A percentile compares a stretch with the other conserved stretches of the same genome.
Evolutionary conservation across 2,113 vertebrate genomes (phyloP).

Genomic region (Xiphias gladius): DNA sequence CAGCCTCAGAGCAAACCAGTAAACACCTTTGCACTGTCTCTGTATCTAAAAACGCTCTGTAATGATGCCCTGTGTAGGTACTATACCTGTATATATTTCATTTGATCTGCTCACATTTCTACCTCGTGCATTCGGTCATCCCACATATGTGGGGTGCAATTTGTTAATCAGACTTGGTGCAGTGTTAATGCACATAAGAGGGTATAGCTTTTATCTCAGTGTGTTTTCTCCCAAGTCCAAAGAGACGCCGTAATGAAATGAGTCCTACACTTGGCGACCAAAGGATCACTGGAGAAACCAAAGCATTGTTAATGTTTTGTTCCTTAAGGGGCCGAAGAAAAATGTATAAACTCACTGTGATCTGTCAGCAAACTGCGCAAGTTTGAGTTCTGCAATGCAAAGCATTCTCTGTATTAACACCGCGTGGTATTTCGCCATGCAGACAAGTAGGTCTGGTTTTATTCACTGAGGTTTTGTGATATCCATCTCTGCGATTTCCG

Average conservation of each 20-base stretch:
- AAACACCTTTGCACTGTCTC: slow-evolving; percentile 4
- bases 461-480: neutral
- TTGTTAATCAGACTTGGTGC: slow-evolving; percentile 33
- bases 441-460: neutral
- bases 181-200: slow-evolving; percentile 38
- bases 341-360: neutral
- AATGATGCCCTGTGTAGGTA: neutral
- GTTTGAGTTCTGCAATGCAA: neutral
- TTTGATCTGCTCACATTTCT: slow-evolving; percentile 15
- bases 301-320: neutral
- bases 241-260: neutral
- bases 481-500: no score
- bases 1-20: slow-evolving; percentile 34
- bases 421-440: neutral
- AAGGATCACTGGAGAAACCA: neutral
- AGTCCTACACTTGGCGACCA: neutral
- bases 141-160: neutral
- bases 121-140: neutral
- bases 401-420: neutral
- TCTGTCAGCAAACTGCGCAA: neutral
- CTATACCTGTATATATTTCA: neutral
- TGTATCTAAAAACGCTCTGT: neutral
- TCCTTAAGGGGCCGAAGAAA: neutral
- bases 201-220: slow-evolving; percentile 50
- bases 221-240: slow-evolving; percentile 56